Evolutionary conservation across 2,797 vertebrate genomes (phyloP), one percentile per base, ranked within the genome.

Genomic region (Austrolebias charrua): DNA sequence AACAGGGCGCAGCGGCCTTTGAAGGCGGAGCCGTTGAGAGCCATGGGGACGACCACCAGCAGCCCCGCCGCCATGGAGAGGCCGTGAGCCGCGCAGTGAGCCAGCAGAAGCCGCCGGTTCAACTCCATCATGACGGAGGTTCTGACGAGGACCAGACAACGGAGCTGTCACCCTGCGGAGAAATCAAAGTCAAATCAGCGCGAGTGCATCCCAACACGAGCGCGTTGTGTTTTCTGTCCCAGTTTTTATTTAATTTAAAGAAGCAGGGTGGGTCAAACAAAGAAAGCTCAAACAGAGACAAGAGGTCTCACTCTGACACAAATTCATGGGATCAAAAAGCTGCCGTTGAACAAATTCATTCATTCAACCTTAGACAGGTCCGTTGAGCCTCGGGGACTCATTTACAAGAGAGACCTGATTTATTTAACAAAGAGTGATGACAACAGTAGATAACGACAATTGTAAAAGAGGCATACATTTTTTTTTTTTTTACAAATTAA

Each of bases 1-100:
- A 94, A 94, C 2, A 94, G 90, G 2, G 92, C 92, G 60, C 93
- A 94, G 14, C 93, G 90, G 66, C 93, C 93, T 76, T 93, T 93
- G 55, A 94, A 94, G 0, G 92, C 91, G 3, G 92, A 93, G 42
- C 93, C 92, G 79, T 92, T 94, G 0, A 94, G 84, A 2, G 93
- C 93, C 79, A 94, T 85, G 20, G 93, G 93, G 1, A 94, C 89
- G 24, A 94, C 92, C 66, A 92, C 90, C 79, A 93, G 66, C 46
- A 94, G 69, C 1, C 93, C 93, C 11, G 85, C 88, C 46, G 77
- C 72, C 0, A 93, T 52, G 0, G 89, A 92, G 31, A 93, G 90
- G 80, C 84, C 75, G 89, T 94, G 92, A 55, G 86, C 88, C 24
- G 89, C 60, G 29, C 92, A 94, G 83, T 94, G 93, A 1, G 88